phyloP scores from a whole-genome alignment of 2,888 invertebrate genomes.

The Oscheius sp. region DNA sequence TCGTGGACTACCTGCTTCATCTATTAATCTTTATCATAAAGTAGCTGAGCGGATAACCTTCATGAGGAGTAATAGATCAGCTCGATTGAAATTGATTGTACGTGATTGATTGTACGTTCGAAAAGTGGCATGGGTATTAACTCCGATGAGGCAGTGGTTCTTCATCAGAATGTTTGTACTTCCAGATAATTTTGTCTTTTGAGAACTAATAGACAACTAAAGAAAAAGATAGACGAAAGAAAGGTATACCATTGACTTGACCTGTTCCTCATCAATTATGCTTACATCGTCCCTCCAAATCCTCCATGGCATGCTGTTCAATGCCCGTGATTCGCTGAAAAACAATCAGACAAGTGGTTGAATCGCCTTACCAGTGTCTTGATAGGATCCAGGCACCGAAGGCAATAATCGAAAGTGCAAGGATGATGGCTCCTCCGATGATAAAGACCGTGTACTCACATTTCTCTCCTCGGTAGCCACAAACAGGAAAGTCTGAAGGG shows the following conservation, averaged over 20 bases:
- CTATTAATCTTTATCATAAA: constrained; percentile 59
- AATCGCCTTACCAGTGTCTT: constrained; percentile 30
- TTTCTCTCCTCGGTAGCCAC: constrained; percentile 48
- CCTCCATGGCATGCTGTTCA: constrained; percentile 56
- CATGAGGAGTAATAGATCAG: constrained; percentile 45
- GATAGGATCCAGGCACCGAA: constrained; percentile 28
- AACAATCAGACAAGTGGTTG: not conserved
- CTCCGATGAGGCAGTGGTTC: constrained; percentile 65
- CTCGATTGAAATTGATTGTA: constrained; percentile 42
- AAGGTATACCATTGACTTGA: constrained; percentile 45
- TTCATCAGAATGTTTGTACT: constrained; percentile 43
- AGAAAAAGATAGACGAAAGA: not conserved
- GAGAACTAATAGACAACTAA: constrained; percentile 46
- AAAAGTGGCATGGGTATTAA: constrained; percentile 52
- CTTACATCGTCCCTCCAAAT: constrained; percentile 48
- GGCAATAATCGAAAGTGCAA: constrained; percentile 22
- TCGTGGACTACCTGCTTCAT: constrained; percentile 91
- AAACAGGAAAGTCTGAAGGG: constrained; percentile 45
- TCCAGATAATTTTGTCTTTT: constrained; percentile 47
- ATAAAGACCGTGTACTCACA: constrained; percentile 54
- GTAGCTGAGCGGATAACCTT: constrained; percentile 32
- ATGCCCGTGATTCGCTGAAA: constrained; percentile 42
- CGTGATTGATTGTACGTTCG: constrained; percentile 45
- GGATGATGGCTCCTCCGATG: constrained; percentile 15
- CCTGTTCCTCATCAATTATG: constrained; percentile 51